A percentile compares a stretch with the other conserved stretches of the same genome.
Conservation (phyloP, 2,113 vertebrate genomes). For the Vimba vimba region DNA sequence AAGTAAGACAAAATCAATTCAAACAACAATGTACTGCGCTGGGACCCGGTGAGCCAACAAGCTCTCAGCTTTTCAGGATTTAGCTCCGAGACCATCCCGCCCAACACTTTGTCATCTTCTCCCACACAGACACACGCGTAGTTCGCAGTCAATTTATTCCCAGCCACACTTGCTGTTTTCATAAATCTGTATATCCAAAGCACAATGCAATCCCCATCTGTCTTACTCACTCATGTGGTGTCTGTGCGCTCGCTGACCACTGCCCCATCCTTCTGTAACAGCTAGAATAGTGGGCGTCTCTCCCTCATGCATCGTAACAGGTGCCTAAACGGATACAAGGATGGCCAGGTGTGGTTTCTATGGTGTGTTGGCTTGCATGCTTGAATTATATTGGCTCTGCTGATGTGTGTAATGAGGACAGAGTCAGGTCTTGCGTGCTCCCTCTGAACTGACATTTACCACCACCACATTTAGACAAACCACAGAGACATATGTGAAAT, state of each 20-base stretch:
- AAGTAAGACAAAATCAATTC: constrained; percentile 72
- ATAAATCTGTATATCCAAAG: constrained; percentile 80
- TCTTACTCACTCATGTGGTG: constrained; percentile 76
- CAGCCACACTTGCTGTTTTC: constrained; percentile 70
- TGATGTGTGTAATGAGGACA: constrained; percentile 27
- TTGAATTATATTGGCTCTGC: constrained; percentile 1
- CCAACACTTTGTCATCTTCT: constrained; percentile 43
- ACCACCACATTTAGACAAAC: constrained; percentile 21
- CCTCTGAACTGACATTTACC: constrained; percentile 31
- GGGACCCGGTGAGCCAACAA: constrained; percentile 63
- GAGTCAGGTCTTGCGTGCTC: background rate
- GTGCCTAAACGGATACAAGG: background rate
- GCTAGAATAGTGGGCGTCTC: constrained; percentile 38
- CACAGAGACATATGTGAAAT: constrained; percentile 9
- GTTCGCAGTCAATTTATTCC: constrained; percentile 58
- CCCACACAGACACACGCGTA: constrained; percentile 12
- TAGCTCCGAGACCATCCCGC: constrained; percentile 58
- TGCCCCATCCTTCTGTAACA: constrained; percentile 66
- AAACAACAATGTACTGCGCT: constrained; percentile 65
- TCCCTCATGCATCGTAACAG: constrained; percentile 35
- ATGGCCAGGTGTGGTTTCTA: constrained; percentile 26
- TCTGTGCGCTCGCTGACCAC: constrained; percentile 69
- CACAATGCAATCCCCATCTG: constrained; percentile 77
- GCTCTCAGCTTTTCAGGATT: constrained; percentile 62
- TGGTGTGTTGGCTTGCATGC: constrained; percentile 14